Base-by-base conservation (phyloP, 2,113 vertebrate genomes). In the Rhinoderma darwinii region DNA sequence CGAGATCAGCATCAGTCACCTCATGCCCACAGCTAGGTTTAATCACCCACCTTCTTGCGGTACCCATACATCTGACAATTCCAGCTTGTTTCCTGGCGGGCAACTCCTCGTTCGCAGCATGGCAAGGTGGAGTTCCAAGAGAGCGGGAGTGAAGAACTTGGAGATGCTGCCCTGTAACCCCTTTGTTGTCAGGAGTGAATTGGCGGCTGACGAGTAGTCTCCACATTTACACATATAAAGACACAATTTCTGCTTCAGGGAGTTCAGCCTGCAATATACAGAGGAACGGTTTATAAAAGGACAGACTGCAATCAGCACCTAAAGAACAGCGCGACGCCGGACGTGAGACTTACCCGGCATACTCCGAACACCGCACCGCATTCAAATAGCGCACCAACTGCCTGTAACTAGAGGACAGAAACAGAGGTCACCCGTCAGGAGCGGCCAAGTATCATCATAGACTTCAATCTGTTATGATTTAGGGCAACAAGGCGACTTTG, bases 151-250 rank as follows among this genome's bases (percentile, higher is more conserved):
- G 0, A 94, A 2, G 9, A 86, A 73, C 86, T 89, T 91, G 87
- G 90, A 89, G 0, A 90, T 47, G 39, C 90, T 91, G 86, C 90
- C 89, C 0, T 88, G 74, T 0, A 90, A 73, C 86, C 70, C 88
- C 22, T 41, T 90, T 11, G 82, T 27, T 0, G 84, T 63, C 9
- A 91, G 9, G 56, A 93, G 88, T 0, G 88, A 72, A 0, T 79
- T 68, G 0, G 84, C 54, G 1, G 92, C 92, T 0, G 83, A 66
- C 0, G 76, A 2, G 73, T 93, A 92, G 47, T 92, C 84, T 0
- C 92, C 92, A 0, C 17, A 78, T 77, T 92, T 93, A 75, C 92
- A 92, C 89, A 92, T 37, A 25, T 92, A 94, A 76, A 93, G 93
- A 0, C 91, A 90, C 70, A 92, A 88, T 83, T 88, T 89, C 6